Conservation (phyloP, 2,888 invertebrate genomes). For the Acronicta psi region DNA sequence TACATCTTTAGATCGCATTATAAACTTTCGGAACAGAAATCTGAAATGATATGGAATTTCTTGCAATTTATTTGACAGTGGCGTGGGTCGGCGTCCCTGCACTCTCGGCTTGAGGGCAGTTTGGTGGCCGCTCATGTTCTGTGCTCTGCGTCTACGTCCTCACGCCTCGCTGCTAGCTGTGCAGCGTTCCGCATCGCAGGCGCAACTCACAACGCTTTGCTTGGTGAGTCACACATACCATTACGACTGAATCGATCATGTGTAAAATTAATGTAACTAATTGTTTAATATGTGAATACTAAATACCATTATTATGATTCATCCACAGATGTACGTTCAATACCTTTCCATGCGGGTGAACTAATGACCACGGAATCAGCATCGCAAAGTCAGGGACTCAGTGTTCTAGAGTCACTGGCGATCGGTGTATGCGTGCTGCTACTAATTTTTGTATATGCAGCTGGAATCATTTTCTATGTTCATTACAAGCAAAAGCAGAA, state of each 20-base stretch:
- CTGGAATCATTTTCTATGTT: constrained; percentile 94
- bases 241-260: constrained; percentile 10
- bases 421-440: constrained; percentile 94
- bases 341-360: constrained; percentile 92
- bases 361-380: constrained; percentile 85
- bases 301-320: constrained; percentile 36
- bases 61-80: constrained; percentile 88
- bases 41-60: constrained; percentile 35
- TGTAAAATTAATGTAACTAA: constrained; percentile 37
- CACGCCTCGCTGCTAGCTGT: constrained; percentile 93
- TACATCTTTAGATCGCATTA: constrained; percentile 46
- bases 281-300: constrained; percentile 27
- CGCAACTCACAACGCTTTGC: constrained; percentile 88
- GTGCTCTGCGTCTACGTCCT: constrained; percentile 90
- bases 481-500: constrained; percentile 92
- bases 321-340: constrained; percentile 92
- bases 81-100: constrained; percentile 93
- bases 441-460: constrained; percentile 94
- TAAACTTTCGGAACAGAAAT: constrained; percentile 41
- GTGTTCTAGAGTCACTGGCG: constrained; percentile 93
- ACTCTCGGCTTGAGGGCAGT: constrained; percentile 93
- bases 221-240: constrained; percentile 67
- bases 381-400: constrained; percentile 89
- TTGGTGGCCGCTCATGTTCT: constrained; percentile 94
- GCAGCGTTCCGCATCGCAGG: constrained; percentile 95